Evolutionary conservation across 1,140 invertebrate species (phyloP).

Genomic region (Muscidifurax raptorellus): DNA sequence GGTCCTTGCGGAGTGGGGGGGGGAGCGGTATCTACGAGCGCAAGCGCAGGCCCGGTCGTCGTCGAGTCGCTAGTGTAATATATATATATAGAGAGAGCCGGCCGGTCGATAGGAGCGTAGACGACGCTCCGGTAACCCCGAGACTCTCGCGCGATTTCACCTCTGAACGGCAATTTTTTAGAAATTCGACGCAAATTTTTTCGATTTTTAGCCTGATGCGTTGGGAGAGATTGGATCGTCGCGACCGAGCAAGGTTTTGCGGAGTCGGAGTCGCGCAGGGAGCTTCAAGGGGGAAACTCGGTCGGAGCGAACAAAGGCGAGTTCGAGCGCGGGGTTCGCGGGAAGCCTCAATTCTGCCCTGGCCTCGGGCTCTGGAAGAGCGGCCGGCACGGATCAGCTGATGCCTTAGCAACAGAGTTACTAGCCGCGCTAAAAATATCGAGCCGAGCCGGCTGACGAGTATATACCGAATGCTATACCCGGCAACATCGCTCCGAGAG

Average conservation of each 20-base stretch:
- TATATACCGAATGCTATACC: slow-evolving; percentile 29
- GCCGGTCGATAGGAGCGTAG: slow-evolving; percentile 26
- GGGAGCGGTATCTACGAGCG: neutral
- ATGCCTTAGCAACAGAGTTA: slow-evolving; percentile 74
- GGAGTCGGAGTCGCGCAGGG: neutral
- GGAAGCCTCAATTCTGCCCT: neutral
- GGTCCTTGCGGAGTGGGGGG: neutral
- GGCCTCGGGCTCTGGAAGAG: neutral
- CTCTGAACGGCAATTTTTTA: neutral
- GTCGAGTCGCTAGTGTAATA: too few species aligned
- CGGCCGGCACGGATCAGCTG: slow-evolving; percentile 70
- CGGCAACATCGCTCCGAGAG: slow-evolving; percentile 30
- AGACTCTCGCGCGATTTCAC: neutral
- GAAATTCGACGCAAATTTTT: neutral
- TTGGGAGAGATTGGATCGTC: neutral
- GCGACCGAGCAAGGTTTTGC: neutral
- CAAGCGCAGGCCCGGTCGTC: slow-evolving; percentile 1
- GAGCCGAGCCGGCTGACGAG: slow-evolving; percentile 51
- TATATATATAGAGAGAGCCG: slow-evolving; percentile 34
- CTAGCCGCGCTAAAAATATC: slow-evolving; percentile 71
- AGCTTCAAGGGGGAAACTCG: neutral
- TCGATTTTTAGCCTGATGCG: neutral
- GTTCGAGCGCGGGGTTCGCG: neutral
- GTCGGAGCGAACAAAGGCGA: slow-evolving; percentile 15
- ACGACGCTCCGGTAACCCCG: neutral